A percentile compares a stretch with the other conserved stretches of the same genome.
These are phyloP conservation scores for Eudasyphora cyanicolor DNA, from an alignment of 2,888 invertebrate species.

Conservation along the genomic window DNA sequence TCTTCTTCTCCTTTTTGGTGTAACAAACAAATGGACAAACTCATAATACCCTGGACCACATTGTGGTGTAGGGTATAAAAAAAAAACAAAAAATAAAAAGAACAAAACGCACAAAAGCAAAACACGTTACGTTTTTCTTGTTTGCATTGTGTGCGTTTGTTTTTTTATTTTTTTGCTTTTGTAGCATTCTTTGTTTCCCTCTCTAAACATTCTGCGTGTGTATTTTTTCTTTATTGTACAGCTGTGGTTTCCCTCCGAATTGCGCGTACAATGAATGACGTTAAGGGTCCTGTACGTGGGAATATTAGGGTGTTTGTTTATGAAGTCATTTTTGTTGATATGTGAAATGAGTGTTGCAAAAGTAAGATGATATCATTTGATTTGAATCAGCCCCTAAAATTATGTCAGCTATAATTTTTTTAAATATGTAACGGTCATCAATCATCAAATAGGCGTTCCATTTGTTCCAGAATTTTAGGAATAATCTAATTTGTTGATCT, in stretches of 20 bases:
- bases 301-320: not conserved
- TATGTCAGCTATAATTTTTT: not conserved
- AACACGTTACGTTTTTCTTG: slow-evolving; percentile 14
- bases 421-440: too few relatives aligned
- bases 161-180: not conserved
- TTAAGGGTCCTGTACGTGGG: not conserved
- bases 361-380: not conserved
- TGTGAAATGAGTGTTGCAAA: not conserved
- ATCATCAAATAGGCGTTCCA: too few relatives aligned
- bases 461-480: too few relatives aligned
- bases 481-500: too few relatives aligned
- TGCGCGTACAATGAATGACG: not conserved
- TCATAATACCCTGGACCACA: not conserved
- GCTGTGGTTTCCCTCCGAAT: not conserved
- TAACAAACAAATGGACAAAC: not conserved
- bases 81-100: slow-evolving; percentile 3
- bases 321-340: too few relatives aligned
- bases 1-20: too few relatives aligned
- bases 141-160: not conserved
- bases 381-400: not conserved
- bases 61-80: not conserved
- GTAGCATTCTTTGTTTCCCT: not conserved
- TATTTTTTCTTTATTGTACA: slow-evolving; percentile 11
- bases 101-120: not conserved
- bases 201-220: not conserved